These are phyloP conservation scores for Lamellibrachia satsuma DNA, from an alignment of 2,888 invertebrate genomes.

Conservation along the genomic window DNA sequence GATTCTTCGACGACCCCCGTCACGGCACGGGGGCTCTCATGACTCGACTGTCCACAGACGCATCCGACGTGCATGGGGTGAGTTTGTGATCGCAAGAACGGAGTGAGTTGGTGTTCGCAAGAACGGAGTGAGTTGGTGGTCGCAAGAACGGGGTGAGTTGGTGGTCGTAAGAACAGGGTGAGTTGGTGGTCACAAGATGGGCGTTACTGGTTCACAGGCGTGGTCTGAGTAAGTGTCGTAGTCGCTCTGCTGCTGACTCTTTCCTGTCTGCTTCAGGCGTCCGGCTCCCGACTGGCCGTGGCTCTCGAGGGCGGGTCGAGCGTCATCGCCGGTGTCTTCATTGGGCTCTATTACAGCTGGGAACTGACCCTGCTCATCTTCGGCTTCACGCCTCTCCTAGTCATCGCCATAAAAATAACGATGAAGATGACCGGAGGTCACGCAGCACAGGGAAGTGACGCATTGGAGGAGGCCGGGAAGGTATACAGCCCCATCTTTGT, in stretches of 20 bases:
- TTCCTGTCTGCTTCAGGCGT: constrained; percentile 54
- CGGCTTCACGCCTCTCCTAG: constrained; percentile 65
- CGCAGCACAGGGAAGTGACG: constrained; percentile 64
- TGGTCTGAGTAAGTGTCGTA: not conserved
- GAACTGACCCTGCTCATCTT: constrained; percentile 66
- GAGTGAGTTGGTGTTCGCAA: not conserved
- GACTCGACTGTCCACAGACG: constrained; percentile 62
- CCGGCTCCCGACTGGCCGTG: constrained; percentile 64
- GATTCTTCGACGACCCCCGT: constrained; percentile 59
- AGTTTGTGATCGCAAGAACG: constrained; percentile 36
- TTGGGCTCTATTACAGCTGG: constrained; percentile 67
- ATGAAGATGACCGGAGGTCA: constrained; percentile 55
- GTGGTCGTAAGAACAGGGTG: not conserved
- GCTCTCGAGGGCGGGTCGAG: constrained; percentile 62
- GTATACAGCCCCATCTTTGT: constrained; percentile 49
- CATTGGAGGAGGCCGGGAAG: constrained; percentile 70
- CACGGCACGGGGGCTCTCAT: constrained; percentile 61
- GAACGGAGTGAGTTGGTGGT: not conserved
- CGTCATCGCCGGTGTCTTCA: constrained; percentile 62
- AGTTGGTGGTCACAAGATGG: not conserved
- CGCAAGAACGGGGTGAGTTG: not conserved
- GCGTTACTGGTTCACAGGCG: not conserved
- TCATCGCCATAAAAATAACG: constrained; percentile 54
- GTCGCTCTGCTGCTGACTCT: not conserved
- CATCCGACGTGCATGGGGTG: constrained; percentile 62